phyloP scores from a whole-genome alignment of 2,888 invertebrate species.

The Brachyopa scutellaris region DNA sequence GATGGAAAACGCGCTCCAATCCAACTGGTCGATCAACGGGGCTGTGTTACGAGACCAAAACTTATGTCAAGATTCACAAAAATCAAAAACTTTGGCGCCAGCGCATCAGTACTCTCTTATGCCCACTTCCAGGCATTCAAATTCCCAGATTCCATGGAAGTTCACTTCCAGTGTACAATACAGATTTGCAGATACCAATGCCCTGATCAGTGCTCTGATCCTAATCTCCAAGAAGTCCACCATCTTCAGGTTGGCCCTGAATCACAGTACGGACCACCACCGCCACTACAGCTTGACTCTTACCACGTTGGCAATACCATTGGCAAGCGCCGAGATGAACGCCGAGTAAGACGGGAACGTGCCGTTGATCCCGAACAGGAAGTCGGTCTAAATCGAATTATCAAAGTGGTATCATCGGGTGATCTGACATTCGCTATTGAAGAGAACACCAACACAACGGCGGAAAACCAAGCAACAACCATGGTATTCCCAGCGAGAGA shows the following conservation, averaged over 20 bases:
- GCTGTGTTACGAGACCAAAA: slow-evolving; percentile 95
- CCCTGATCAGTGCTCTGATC: slow-evolving; percentile 94
- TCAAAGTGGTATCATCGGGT: slow-evolving; percentile 95
- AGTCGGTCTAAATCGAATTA: slow-evolving; percentile 94
- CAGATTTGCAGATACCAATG: slow-evolving; percentile 96
- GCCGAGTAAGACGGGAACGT: slow-evolving; percentile 86
- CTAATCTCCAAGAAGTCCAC: slow-evolving; percentile 84
- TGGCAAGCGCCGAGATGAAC: slow-evolving; percentile 87
- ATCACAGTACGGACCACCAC: slow-evolving; percentile 88
- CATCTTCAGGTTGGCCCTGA: slow-evolving; percentile 83
- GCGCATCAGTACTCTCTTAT: slow-evolving; percentile 94
- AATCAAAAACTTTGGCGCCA: slow-evolving; percentile 96
- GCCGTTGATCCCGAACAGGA: slow-evolving; percentile 88
- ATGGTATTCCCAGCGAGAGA: slow-evolving; percentile 88
- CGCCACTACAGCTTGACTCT: slow-evolving; percentile 85
- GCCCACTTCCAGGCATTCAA: slow-evolving; percentile 98
- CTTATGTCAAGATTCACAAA: slow-evolving; percentile 96
- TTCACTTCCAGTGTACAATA: slow-evolving; percentile 97
- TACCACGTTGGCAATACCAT: slow-evolving; percentile 85
- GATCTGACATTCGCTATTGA: slow-evolving; percentile 93
- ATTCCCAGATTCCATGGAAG: slow-evolving; percentile 98
- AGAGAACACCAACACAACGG: slow-evolving; percentile 83
- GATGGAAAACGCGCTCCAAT: slow-evolving; percentile 97
- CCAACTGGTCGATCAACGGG: slow-evolving; percentile 95
- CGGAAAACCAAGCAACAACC: slow-evolving; percentile 84